These are phyloP conservation scores for Eupithecia vulgata DNA, from an alignment of 2,888 invertebrate species.

Conservation along the genomic window DNA sequence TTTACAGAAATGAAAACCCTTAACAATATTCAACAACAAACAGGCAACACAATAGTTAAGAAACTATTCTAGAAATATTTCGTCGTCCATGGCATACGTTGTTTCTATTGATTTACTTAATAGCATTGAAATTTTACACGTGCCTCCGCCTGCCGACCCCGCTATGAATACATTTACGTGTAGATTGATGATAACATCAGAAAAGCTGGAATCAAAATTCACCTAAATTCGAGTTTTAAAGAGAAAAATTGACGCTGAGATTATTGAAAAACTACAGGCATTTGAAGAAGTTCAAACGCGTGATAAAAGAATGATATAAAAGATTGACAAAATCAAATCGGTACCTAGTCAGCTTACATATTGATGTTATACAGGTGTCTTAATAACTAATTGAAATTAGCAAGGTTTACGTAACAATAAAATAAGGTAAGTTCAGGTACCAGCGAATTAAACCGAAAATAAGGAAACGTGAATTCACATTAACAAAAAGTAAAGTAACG, in stretches of 20 bases:
- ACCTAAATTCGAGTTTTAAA: not conserved
- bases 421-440: not conserved
- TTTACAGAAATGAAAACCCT: conserved; percentile 10
- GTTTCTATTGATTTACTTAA: conserved; percentile 33
- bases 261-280: conserved; percentile 3
- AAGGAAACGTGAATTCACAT: conserved; percentile 56
- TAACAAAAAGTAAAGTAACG: conserved; percentile 62
- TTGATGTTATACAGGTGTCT: not conserved
- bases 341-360: not conserved
- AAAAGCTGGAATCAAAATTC: not conserved
- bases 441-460: conserved; percentile 30
- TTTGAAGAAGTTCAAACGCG: not conserved
- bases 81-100: conserved; percentile 29
- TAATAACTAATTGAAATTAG: not conserved
- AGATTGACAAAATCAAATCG: not conserved
- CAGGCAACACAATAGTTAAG: conserved; percentile 28
- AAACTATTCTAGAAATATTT: conserved; percentile 36
- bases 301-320: not conserved
- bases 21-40: conserved; percentile 29
- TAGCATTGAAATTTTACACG: conserved; percentile 33
- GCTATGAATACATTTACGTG: conserved; percentile 15
- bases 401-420: not conserved
- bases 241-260: not conserved
- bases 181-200: conserved; percentile 15
- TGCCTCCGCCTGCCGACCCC: conserved; percentile 16